Base-by-base conservation (phyloP, 2,113 vertebrate species). In the Callospermophilus lateralis region DNA sequence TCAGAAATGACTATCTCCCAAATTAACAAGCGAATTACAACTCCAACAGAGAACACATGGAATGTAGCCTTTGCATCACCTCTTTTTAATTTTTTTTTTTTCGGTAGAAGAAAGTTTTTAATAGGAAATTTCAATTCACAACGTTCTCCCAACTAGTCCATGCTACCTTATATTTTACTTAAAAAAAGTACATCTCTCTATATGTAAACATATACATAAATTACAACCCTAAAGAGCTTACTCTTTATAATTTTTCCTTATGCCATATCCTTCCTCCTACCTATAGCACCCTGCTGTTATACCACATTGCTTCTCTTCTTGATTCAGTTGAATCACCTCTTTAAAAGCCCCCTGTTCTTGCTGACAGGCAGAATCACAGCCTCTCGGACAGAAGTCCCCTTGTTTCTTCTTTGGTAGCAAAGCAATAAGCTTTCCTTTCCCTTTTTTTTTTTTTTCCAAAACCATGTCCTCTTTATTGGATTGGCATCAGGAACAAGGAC, bases 71-170 rank as follows among this genome's bases (percentile, higher is more conserved):
- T 58, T 58, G 55, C 22, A 17, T 58, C 55, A 58, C 55, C 55
- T 58, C 19, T 58, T 51, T 51, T 51, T 51, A 51, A 51, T 1
- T 13, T 13, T 93, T n/a, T 92, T 68, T 84, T 45, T 45, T 45
- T 8, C 5, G 42, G 34, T 61, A 92, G 48, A 85, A 95, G 74
- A 84, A 67, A 37, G 22, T 68, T 94, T 96, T 90, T 67, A 68
- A 0, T 87, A 87, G 51, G 58, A 90, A 58, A 65, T 92, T 95
- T 89, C 8, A 86, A 94, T 85, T 37, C 84, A 26, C 22, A 72
- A 6, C 37, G 15, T 93, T n/a, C 6, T 91, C 28, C 32, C 22
- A 91, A 4, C 24, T 93, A 16, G 19, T 93, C n/a, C 30, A 34
- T 84, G 24, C 6, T 51, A 28, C 45, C 20, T 84, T 30, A 73